These are phyloP conservation scores for mouse (Mus musculus) DNA, from an alignment of 2,113 vertebrate genomes.

Conservation along the genomic window GRCm39 chr3:150382501-150383000, in stretches of 20 bases:
- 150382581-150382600: constrained; percentile 67
- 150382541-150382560: constrained; percentile 57
- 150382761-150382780: constrained; percentile 73
- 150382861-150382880: constrained; percentile 76
- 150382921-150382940: constrained; percentile 59
- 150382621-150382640: constrained; percentile 73
- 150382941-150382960: constrained; percentile 22
- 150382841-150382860: constrained; percentile 77
- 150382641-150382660: constrained; percentile 55
- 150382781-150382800: constrained; percentile 71
- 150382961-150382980: constrained; percentile 39
- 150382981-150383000: constrained; percentile 21
- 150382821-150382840: constrained; percentile 79
- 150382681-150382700: constrained; percentile 22
- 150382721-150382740: constrained; percentile 78
- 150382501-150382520: constrained; percentile 60
- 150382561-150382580: constrained; percentile 68
- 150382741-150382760: constrained; percentile 77
- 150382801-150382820: constrained; percentile 74
- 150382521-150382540: constrained; percentile 76
- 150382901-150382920: constrained; percentile 76
- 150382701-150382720: constrained; percentile 49
- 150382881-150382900: constrained; percentile 73
- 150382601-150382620: constrained; percentile 72
- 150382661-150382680: constrained; percentile 65